Conservation (phyloP, 2,888 invertebrate species). For the Ornithoptera alexandrae region DNA sequence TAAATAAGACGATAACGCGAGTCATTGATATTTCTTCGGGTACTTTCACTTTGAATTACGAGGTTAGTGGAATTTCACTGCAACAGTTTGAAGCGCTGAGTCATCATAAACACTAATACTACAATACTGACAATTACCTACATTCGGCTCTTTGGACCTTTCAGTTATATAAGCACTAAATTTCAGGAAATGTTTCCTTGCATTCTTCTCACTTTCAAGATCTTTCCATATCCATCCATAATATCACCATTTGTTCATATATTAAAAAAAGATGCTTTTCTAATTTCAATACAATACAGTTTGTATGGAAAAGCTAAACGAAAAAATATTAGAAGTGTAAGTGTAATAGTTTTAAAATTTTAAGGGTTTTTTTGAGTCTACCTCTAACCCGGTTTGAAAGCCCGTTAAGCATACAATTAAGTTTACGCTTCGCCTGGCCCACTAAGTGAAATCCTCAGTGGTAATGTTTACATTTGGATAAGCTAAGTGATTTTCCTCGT, state of each 20-base stretch:
- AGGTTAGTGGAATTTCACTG: slow-evolving; percentile 44
- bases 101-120: slow-evolving; percentile 16
- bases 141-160: neutral
- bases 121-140: neutral
- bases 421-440: slow-evolving; percentile 57
- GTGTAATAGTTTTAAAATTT: neutral
- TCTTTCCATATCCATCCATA: neutral
- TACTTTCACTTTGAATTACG: slow-evolving; percentile 58
- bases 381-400: slow-evolving; percentile 50
- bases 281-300: neutral
- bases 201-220: neutral
- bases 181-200: too few relatives aligned
- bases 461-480: slow-evolving; percentile 53
- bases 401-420: slow-evolving; percentile 64
- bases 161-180: neutral
- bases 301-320: neutral
- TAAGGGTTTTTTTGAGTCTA: neutral
- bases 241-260: neutral
- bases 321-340: neutral
- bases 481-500: slow-evolving; percentile 38
- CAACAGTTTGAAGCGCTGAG: slow-evolving; percentile 39
- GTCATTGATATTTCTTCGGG: slow-evolving; percentile 15
- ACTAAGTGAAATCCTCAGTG: slow-evolving; percentile 54
- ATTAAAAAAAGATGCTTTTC: neutral
- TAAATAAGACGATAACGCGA: slow-evolving; percentile 31